Evolutionary conservation across 2,797 vertebrate species (phyloP), one percentile per base, ranked within the genome.

Genomic region (Spinus olivaceus): DNA sequence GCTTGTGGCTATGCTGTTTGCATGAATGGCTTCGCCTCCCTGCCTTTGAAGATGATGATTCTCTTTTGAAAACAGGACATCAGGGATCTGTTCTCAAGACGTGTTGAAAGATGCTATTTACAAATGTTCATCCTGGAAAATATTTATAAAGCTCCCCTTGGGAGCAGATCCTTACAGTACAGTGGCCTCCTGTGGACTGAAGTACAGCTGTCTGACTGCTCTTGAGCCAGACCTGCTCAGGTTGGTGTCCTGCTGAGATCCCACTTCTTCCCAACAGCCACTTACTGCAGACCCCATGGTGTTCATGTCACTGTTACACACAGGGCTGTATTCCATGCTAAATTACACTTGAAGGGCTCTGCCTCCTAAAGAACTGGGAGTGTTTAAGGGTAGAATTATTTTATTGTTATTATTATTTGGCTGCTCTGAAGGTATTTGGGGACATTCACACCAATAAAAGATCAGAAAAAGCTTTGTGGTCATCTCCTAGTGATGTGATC

Each of bases 91-190:
- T 27, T 60, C 82, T 76, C 33, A 1, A 2, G 70, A 59, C 27
- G 22, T 83, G 73, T 79, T 53, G 66, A 88, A 90, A 94, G 89
- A 46, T 30, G 21, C 51, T 86, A 11, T 90, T 96, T 96, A 86
- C 76, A 94, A 92, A 76, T 90, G 80, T 83, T 95, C 88, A 64
- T 86, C 54, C 47, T 80, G 87, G 82, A 46, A 88, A 70, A 39
- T 67, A 88, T 92, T 91, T 96, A 28, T 72, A 57, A 74, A 39
- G 33, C 63, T 88, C 60, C 94, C 44, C 13, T 50, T 71, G 91
- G 87, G 94, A 92, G 72, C 42, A 33, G 59, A 78, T 42, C 28
- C 1, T 5, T 28, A 15, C 8, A 6, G 50, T 25, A 9, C 42
- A 12, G 46, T 20, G 47, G n/a, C 61, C 51, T 90, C 63, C 64